A percentile compares a stretch with the other conserved stretches of the same genome.
Conservation (phyloP, 2,113 vertebrate species). For the Climacteris rufus region DNA sequence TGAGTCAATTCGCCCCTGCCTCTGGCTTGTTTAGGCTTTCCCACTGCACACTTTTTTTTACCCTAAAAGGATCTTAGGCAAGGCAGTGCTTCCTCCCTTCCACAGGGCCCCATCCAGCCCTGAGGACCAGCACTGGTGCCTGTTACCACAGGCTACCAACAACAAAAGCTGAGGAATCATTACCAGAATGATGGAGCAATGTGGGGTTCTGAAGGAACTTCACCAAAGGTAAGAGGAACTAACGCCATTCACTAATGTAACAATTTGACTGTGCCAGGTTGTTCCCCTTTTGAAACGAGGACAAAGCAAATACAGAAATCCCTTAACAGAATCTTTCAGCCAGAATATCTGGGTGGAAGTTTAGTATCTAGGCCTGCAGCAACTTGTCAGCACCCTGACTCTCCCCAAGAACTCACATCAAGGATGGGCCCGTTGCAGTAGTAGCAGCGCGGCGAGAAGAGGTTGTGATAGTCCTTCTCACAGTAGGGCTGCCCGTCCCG, state of each 20-base stretch:
- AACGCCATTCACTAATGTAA: background rate
- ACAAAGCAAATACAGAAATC: background rate
- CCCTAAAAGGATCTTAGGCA: slow-evolving; percentile 3
- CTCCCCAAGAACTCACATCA: slow-evolving; percentile 81
- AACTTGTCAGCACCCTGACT: background rate
- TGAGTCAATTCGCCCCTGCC: background rate
- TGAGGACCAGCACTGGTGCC: background rate
- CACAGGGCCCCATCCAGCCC: background rate
- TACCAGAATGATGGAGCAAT: background rate
- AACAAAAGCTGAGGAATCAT: background rate
- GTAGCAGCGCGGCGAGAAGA: slow-evolving; percentile 96
- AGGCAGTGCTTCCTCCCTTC: background rate
- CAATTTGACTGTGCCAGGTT: background rate
- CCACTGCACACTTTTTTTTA: background rate
- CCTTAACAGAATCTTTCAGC: background rate
- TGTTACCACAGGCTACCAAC: background rate
- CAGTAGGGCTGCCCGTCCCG: slow-evolving; percentile 96
- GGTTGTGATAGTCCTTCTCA: slow-evolving; percentile 94
- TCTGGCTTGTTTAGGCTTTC: background rate
- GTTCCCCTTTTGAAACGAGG: background rate
- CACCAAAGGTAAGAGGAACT: background rate
- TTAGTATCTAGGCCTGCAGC: background rate
- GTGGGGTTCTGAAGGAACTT: background rate
- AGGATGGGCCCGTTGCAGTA: slow-evolving; percentile 98
- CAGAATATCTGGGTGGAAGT: background rate